These are phyloP conservation scores for Gastrophryne carolinensis DNA, from an alignment of 2,797 vertebrate species.

Conservation along the genomic window DNA sequence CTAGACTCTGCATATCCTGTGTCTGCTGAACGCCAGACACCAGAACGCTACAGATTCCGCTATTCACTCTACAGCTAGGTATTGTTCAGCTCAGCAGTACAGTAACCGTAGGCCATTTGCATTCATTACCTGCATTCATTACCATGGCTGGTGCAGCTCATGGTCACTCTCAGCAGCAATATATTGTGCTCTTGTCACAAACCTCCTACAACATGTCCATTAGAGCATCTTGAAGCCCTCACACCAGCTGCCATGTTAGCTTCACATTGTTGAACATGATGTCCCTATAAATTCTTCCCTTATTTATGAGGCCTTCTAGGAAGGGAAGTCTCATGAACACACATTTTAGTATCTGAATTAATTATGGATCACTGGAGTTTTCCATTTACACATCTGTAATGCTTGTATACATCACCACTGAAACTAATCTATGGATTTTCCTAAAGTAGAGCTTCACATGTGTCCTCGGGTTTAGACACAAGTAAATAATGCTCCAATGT, in stretches of 20 bases:
- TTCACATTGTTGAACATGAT: not conserved
- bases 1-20: not conserved
- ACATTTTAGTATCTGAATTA: not conserved
- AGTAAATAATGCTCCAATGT: no score
- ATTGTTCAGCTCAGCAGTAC: not conserved
- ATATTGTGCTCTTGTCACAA: not conserved
- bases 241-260: not conserved
- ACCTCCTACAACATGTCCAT: no score
- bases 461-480: no score
- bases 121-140: not conserved
- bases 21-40: not conserved
- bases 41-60: not conserved
- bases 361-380: not conserved
- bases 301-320: not conserved
- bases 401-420: not conserved
- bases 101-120: not conserved
- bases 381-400: not conserved
- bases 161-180: not conserved
- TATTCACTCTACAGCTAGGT: not conserved
- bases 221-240: no score
- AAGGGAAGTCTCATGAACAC: not conserved
- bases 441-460: no score
- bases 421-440: no score
- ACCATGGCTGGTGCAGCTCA: not conserved
- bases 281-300: not conserved